Evolutionary conservation across 1,140 invertebrate genomes (phyloP).

Genomic region (Telenomus remus): DNA sequence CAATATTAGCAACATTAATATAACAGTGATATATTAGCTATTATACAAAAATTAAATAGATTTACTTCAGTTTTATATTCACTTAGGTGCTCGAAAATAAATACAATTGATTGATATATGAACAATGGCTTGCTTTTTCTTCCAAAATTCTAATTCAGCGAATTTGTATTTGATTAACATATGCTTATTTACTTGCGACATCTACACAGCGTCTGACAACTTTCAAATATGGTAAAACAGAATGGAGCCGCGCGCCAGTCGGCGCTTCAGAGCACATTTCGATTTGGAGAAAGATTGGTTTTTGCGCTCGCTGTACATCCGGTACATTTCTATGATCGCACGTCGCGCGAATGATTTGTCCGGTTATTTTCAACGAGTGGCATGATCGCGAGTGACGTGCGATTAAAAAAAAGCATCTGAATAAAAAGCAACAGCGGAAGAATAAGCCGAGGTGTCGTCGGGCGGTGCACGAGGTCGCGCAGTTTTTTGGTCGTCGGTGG

Average conservation of each 20-base stretch:
- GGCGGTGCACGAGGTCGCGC: background rate
- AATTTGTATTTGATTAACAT: no score
- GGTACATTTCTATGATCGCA: conserved; percentile 22
- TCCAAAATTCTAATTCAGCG: no score
- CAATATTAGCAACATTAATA: conserved; percentile 62
- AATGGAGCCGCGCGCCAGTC: no score
- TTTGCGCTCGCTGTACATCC: background rate
- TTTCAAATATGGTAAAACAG: no score
- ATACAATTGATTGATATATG: conserved; percentile 29
- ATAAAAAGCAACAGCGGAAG: background rate
- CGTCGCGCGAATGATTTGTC: conserved; percentile 20
- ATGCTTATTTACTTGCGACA: no score
- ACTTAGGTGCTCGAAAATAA: conserved; percentile 73
- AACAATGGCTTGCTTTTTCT: no score
- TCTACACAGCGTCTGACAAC: no score
- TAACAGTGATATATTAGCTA: conserved; percentile 66
- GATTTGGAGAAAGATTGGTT: no score
- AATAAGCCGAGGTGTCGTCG: background rate
- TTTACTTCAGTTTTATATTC: conserved; percentile 73
- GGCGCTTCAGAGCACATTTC: no score
- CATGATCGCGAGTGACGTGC: background rate
- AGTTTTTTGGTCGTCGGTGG: no score
- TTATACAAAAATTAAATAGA: conserved; percentile 69
- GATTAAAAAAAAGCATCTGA: background rate
- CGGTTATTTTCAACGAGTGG: conserved; percentile 11